Evolutionary conservation across 2,797 vertebrate species (phyloP), one percentile per base, ranked within the genome.

Genomic region (Hyperoplus immaculatus): DNA sequence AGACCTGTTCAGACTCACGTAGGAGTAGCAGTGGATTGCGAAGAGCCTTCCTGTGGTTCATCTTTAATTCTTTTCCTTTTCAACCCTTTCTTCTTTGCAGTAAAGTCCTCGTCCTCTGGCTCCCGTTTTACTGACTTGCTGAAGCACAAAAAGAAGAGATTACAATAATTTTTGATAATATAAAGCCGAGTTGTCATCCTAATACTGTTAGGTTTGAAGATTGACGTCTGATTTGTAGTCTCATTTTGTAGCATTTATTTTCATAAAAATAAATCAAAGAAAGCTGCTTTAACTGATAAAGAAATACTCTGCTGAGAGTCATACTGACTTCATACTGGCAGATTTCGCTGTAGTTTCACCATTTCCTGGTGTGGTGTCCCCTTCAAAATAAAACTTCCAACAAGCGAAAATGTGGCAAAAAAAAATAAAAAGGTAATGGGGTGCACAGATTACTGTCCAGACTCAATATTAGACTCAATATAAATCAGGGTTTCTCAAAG

Each of bases 11-110:
- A 45, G 57, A 91, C 93, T 91, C 80, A 95, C 95, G 2, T 1
- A 13, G 80, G 45, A 43, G 59, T 69, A 55, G 42, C 56, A 16
- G 61, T 10, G 14, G 77, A 46, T 13, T 53, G 29, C 16, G 74
- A 80, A 8, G 64, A 6, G 10, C 42, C 77, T 3, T 90, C 90
- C 2, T 7, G 6, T 5, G 69, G 53, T 12, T 93, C 90, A 18
- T 92, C 91, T 68, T 93, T 91, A 3, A 86, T 36, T 61, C 88
- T 81, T 84, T 93, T 94, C 69, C 93, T 88, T 84, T 93, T 95
- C 78, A 83, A 49, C 16, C 91, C 89, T 70, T 69, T 93, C 78
- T 88, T 91, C 75, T 89, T 87, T 29, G 18, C n/a, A 10, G 76
- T 74, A 18, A 94, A 95, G 75, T 94, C 93, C 2, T 78, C 68